These are phyloP conservation scores for Myocastor coypus DNA, from an alignment of 2,113 vertebrate species.

Conservation along the genomic window DNA sequence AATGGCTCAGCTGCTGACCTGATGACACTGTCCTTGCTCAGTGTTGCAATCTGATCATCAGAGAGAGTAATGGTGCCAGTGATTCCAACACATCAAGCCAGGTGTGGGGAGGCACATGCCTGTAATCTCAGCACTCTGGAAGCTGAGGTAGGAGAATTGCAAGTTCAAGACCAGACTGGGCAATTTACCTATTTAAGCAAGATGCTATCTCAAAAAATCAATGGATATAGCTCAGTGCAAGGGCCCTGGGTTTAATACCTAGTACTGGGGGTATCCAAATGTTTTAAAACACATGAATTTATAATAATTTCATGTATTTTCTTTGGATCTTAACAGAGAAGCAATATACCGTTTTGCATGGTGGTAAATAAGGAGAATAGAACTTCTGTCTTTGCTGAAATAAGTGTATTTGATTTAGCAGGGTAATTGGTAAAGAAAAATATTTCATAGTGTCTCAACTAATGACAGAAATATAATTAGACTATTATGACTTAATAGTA, in stretches of 20 bases:
- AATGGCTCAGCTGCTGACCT: background rate
- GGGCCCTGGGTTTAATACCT: background rate
- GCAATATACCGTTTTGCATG: constrained; percentile 28
- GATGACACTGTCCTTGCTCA: background rate
- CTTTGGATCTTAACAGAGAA: constrained; percentile 26
- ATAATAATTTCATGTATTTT: background rate
- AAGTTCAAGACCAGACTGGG: background rate
- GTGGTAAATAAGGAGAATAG: background rate
- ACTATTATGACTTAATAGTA: background rate
- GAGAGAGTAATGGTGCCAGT: background rate
- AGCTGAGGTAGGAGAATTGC: background rate
- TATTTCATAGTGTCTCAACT: constrained; percentile 17
- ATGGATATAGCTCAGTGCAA: background rate
- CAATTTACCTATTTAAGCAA: background rate
- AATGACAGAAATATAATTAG: constrained; percentile 12
- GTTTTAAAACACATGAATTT: background rate
- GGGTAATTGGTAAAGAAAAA: background rate
- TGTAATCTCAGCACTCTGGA: background rate
- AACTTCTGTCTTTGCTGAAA: background rate
- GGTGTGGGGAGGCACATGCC: background rate
- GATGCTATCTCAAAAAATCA: no score
- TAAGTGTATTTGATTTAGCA: constrained; percentile 36
- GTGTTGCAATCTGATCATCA: constrained; percentile 12
- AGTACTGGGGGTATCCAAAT: background rate
- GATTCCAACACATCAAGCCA: background rate